These are phyloP conservation scores for Cecropterus lyciades DNA, from an alignment of 1,140 invertebrate species.

Conservation along the genomic window DNA sequence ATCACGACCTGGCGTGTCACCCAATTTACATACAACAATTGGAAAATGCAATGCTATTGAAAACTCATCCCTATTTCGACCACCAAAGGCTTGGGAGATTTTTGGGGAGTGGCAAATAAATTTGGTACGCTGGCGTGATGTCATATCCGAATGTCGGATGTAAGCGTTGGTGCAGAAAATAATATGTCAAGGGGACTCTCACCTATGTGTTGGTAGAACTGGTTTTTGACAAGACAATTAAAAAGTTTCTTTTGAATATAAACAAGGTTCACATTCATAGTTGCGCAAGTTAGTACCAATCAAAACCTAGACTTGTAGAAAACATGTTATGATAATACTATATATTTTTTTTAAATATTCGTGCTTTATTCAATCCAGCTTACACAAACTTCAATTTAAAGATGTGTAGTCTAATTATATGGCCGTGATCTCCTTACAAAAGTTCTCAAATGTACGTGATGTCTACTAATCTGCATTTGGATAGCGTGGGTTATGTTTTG, in stretches of 20 bases:
- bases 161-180: slow-evolving; percentile 65
- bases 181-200: slow-evolving; percentile 56
- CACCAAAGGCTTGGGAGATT: slow-evolving; percentile 28
- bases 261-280: neutral
- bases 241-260: slow-evolving; percentile 12
- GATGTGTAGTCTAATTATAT: too few relatives aligned
- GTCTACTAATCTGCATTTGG: too few relatives aligned
- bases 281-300: neutral
- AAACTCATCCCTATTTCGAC: slow-evolving; percentile 37
- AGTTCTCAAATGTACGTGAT: too few relatives aligned
- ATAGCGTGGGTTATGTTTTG: too few relatives aligned
- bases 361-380: too few relatives aligned
- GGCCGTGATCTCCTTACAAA: too few relatives aligned
- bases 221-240: slow-evolving; percentile 33
- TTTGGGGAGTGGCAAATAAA: slow-evolving; percentile 20
- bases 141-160: slow-evolving; percentile 54
- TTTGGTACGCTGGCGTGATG: slow-evolving; percentile 36
- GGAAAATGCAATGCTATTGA: neutral
- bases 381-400: too few relatives aligned
- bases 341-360: too few relatives aligned
- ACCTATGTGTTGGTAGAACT: slow-evolving; percentile 25
- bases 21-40: slow-evolving; percentile 7
- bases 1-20: slow-evolving; percentile 43
- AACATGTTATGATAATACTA: neutral
- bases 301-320: neutral